Conservation (phyloP, 92 coral and sea anemone genomes). For the Hydrozoanthus gracilis region DNA sequence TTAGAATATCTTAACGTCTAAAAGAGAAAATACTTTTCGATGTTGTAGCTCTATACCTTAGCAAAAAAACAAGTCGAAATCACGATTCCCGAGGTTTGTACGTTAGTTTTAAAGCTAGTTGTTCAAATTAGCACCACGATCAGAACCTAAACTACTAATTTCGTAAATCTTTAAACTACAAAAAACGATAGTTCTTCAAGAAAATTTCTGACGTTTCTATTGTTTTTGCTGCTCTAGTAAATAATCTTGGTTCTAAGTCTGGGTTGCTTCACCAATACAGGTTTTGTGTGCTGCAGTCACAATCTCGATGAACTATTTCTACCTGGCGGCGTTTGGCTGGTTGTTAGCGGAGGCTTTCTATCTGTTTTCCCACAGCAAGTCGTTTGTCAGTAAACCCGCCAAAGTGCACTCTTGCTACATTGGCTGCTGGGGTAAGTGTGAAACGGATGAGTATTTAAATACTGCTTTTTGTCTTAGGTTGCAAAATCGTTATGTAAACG, state of each 20-base stretch:
- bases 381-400: conserved; percentile 34
- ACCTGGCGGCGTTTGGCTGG: conserved; percentile 75
- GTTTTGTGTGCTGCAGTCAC: conserved; percentile 72
- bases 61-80: neutral
- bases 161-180: neutral
- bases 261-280: conserved; percentile 32
- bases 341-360: conserved; percentile 69
- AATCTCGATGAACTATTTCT: conserved; percentile 73
- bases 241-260: neutral
- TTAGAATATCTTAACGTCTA: neutral
- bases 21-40: neutral
- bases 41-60: neutral
- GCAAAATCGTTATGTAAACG: no score
- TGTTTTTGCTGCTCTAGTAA: neutral
- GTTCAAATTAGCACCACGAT: neutral
- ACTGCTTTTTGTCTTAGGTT: no score
- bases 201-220: neutral
- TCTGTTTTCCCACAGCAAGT: conserved; percentile 54
- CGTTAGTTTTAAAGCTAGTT: neutral
- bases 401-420: conserved; percentile 55
- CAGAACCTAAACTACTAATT: neutral
- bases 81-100: neutral
- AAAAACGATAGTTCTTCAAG: neutral
- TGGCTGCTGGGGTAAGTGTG: conserved; percentile 65
- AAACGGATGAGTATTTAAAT: neutral